These are phyloP conservation scores for Temnothorax unifasciatus DNA, from an alignment of 2,888 invertebrate genomes.

Conservation along the genomic window DNA sequence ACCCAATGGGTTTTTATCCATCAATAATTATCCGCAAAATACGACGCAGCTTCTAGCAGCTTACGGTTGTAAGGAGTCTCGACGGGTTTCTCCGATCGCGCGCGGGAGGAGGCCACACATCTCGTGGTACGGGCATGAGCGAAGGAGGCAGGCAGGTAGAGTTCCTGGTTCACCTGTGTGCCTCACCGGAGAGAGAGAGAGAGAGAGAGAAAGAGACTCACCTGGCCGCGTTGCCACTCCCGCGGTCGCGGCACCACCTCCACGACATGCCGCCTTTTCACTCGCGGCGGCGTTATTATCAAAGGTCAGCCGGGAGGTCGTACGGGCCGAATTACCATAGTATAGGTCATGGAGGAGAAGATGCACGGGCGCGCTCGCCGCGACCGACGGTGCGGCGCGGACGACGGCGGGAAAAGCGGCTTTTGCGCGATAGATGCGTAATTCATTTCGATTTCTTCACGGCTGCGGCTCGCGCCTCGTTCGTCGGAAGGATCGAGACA, in stretches of 20 bases:
- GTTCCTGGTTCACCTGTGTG: conserved; percentile 84
- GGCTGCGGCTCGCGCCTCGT: conserved; percentile 60
- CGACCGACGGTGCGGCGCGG: not conserved
- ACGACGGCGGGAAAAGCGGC: conserved; percentile 36
- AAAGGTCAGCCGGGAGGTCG: conserved; percentile 84
- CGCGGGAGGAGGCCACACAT: conserved; percentile 65
- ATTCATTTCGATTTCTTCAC: conserved; percentile 80
- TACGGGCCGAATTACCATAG: conserved; percentile 80
- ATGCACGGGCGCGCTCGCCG: conserved; percentile 57
- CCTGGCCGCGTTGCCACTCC: conserved; percentile 82
- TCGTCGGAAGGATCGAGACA: conserved; percentile 38
- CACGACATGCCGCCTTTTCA: conserved; percentile 83
- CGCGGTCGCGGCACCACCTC: conserved; percentile 81
- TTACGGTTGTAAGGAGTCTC: conserved; percentile 5
- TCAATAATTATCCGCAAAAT: conserved; percentile 33
- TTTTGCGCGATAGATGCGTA: conserved; percentile 68
- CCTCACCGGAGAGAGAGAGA: conserved; percentile 71
- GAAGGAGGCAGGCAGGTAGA: conserved; percentile 74
- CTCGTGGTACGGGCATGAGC: conserved; percentile 59
- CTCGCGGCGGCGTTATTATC: conserved; percentile 83
- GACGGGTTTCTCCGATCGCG: conserved; percentile 52
- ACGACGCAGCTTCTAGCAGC: conserved; percentile 14
- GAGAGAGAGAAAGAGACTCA: conserved; percentile 65
- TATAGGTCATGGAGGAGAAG: conserved; percentile 75
- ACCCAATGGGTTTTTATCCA: not conserved